Percentiles rank a stretch among this genome's conserved stretches.
These are phyloP conservation scores for Agapetus fuscipes DNA, from an alignment of 2,888 invertebrate genomes.

Conservation along the genomic window DNA sequence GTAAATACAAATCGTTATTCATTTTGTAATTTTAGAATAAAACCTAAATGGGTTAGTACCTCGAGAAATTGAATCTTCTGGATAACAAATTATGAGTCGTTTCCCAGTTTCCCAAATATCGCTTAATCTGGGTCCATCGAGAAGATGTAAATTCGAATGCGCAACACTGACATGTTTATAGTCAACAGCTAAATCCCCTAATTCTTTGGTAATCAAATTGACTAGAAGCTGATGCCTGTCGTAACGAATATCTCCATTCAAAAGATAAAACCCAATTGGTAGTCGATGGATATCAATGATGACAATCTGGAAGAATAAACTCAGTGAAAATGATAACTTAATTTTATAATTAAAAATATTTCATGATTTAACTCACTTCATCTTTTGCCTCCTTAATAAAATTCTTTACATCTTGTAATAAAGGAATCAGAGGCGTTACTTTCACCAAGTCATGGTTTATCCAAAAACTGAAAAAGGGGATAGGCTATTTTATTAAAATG, in stretches of 20 bases:
- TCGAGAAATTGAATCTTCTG: conserved; percentile 28
- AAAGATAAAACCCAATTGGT: conserved; percentile 54
- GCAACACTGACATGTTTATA: conserved; percentile 23
- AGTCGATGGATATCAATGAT: conserved; percentile 78
- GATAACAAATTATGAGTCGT: conserved; percentile 46
- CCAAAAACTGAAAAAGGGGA: conserved; percentile 51
- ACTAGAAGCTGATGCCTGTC: conserved; percentile 40
- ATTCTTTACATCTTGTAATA: conserved; percentile 57
- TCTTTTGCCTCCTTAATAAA: conserved; percentile 57
- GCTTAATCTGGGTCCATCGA: conserved; percentile 37
- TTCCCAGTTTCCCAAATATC: conserved; percentile 38
- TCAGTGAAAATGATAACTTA: conserved; percentile 1
- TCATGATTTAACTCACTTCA: conserved; percentile 38
- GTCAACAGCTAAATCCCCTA: conserved; percentile 41
- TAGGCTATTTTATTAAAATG: no score
- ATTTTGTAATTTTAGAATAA: no score
- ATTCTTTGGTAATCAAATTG: conserved; percentile 39
- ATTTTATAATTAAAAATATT: not conserved
- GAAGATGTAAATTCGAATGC: conserved; percentile 9
- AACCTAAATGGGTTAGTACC: conserved; percentile 5
- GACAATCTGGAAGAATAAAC: conserved; percentile 40
- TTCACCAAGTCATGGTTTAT: conserved; percentile 63
- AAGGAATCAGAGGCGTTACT: conserved; percentile 54
- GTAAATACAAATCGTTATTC: no score
- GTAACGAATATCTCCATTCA: conserved; percentile 16